Conservation (phyloP, 2,113 vertebrate genomes). For the Daubentonia madagascariensis region DNA sequence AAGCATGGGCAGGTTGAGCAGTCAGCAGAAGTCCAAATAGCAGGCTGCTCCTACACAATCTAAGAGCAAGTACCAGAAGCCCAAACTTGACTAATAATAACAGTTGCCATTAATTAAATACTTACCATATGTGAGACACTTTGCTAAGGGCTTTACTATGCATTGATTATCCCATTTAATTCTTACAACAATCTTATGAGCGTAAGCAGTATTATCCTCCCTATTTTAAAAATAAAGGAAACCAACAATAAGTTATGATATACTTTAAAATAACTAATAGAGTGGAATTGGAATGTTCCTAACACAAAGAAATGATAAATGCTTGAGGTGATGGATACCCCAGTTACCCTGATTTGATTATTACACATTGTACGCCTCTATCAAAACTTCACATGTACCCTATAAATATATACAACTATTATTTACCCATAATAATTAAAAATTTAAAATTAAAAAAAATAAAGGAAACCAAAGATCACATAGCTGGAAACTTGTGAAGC, state of each 20-base stretch:
- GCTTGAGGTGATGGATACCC: too few relatives aligned
- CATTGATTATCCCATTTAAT: conserved; percentile 5
- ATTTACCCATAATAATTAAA: too few relatives aligned
- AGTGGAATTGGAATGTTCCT: too few relatives aligned
- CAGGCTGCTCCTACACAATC: background rate
- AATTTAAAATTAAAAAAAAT: background rate
- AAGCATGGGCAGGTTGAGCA: background rate
- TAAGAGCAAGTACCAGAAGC: background rate
- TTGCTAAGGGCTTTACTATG: background rate
- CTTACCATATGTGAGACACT: background rate
- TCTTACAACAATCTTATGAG: background rate
- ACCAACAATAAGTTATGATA: background rate
- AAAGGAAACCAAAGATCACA: background rate
- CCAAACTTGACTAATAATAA: background rate
- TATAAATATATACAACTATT: too few relatives aligned
- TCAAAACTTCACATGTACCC: too few relatives aligned
- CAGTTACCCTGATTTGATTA: too few relatives aligned
- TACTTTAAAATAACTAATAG: too few relatives aligned
- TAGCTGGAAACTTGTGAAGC: background rate
- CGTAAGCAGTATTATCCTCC: background rate
- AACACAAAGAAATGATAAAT: too few relatives aligned
- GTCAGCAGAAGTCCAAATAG: background rate
- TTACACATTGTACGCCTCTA: too few relatives aligned
- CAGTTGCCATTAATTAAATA: background rate
- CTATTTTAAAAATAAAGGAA: conserved; percentile 32